Base-by-base conservation (phyloP, 2,113 vertebrate species). In the Ardeotis arabs region DNA sequence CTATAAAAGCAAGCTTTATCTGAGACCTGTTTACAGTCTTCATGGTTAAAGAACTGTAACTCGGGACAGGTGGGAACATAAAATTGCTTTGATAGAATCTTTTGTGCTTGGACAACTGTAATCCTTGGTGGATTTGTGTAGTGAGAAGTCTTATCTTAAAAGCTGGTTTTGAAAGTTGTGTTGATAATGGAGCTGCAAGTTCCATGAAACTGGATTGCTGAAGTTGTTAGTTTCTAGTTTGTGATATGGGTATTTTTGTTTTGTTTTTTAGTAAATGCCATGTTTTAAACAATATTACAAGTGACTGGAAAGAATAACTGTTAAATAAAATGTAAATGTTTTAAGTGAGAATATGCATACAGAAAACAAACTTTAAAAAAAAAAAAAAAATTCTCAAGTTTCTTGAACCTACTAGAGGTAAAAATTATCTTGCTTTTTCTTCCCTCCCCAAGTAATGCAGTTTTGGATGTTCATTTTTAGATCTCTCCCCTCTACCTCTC, bases 401-500 rank as follows among this genome's bases (percentile, higher is more conserved):
- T 63, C 44, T 62, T 79, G 25, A 68, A 68, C 22, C 8, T 72
- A 21, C 4, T 33, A 63, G 58, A 44, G 7, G 10, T 23, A 75
- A 67, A 89, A 72, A 22, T 10, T 78, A 13, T 2, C 7, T 62
- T 62, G 4, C 29, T 45, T 87, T 67, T 45, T 22, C 9, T 73
- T 7, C 29, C 15, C 4, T 77, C 13, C 9, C 7, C 24, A 70
- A 7, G 0, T 50, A 88, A 28, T 53, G 14, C 8, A 25, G 6
- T 75, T 78, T 55, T 62, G n/a, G 15, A 86, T 68, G 16, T 24
- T 84, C 3, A 9, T 63, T 50, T 87, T 10, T 37, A 58, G 6
- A 3, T 85, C 28, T 74, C 12, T n/a, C 7, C 33, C 6, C 2
- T 1, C 5, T 3, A 0, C 27, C 0, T 13, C 11, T 25, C 25